A percentile compares a stretch with the other conserved stretches of the same genome.
Conservation (phyloP, 2,888 invertebrate genomes). For the Sarcophaga carnaria region DNA sequence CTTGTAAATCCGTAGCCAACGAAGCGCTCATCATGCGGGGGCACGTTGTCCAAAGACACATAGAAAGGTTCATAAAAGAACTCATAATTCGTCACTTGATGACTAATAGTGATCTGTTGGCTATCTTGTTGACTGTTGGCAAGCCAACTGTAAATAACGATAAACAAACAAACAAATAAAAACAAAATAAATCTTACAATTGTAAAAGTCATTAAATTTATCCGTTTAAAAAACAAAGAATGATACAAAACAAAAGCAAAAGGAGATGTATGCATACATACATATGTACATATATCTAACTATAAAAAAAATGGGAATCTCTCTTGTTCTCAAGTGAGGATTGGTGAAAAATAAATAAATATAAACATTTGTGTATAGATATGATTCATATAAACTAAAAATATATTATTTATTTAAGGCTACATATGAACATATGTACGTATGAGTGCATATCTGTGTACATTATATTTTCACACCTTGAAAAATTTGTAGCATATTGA, state of each 20-base stretch:
- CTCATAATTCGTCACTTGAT: slow-evolving; percentile 91
- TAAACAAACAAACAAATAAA: slow-evolving; percentile 23
- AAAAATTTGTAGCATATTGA: slow-evolving; percentile 95
- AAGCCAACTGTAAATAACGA: slow-evolving; percentile 73
- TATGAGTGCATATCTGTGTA: slow-evolving; percentile 39
- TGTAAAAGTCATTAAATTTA: too few species aligned
- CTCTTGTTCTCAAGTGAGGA: neutral
- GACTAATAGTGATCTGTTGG: slow-evolving; percentile 86
- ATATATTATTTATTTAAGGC: slow-evolving; percentile 2
- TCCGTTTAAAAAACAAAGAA: neutral
- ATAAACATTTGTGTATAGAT: neutral
- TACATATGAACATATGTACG: neutral
- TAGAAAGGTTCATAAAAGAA: slow-evolving; percentile 96
- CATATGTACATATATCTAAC: too few species aligned
- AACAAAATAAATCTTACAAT: neutral
- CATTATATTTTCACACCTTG: slow-evolving; percentile 83
- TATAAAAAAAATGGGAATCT: neutral
- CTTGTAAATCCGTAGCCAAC: slow-evolving; percentile 95
- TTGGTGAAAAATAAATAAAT: neutral
- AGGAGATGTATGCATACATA: neutral
- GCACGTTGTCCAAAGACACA: slow-evolving; percentile 90
- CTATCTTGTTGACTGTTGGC: slow-evolving; percentile 71
- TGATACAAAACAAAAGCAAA: neutral
- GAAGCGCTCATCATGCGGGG: slow-evolving; percentile 93
- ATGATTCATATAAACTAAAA: slow-evolving; percentile 20